A percentile compares a stretch with the other conserved stretches of the same genome.
Evolutionary conservation across 1,140 invertebrate species (phyloP).

Genomic region (Scaptomyza hsui): DNA sequence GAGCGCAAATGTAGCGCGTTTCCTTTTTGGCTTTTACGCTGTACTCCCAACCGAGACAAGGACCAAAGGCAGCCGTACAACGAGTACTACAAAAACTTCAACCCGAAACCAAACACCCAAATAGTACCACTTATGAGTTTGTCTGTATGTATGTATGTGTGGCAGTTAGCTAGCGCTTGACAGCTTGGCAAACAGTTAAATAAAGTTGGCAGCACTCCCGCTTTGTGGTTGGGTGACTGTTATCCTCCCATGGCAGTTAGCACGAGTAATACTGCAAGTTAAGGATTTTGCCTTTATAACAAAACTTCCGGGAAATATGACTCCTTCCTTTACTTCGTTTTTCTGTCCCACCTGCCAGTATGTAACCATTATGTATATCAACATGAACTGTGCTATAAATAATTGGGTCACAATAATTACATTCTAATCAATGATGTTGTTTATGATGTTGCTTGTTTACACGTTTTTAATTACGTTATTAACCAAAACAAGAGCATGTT

Average conservation of each 20-base stretch:
- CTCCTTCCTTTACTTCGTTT: neutral
- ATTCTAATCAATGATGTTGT: neutral
- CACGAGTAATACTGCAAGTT: constrained; percentile 21
- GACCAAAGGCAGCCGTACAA: constrained; percentile 13
- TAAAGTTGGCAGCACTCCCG: constrained; percentile 67
- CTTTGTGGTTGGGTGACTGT: constrained; percentile 38
- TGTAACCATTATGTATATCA: too few relatives aligned
- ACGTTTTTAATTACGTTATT: neutral
- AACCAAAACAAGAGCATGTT: too few relatives aligned
- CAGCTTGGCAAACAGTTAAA: constrained; percentile 81
- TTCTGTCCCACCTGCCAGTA: neutral
- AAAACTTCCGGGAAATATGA: neutral
- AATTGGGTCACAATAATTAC: neutral
- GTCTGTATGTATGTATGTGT: constrained; percentile 20
- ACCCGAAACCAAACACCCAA: constrained; percentile 12
- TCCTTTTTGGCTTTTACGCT: constrained; percentile 70
- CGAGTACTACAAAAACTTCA: constrained; percentile 1
- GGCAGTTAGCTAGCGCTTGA: constrained; percentile 78
- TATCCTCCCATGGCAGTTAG: constrained; percentile 24
- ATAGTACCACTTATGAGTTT: constrained; percentile 14
- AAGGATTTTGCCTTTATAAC: constrained; percentile 27
- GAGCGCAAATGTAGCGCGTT: constrained; percentile 76
- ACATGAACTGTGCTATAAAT: neutral
- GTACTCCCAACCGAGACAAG: constrained; percentile 15
- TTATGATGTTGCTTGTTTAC: neutral